These are phyloP conservation scores for Scaptomyza montana DNA, from an alignment of 1,140 invertebrate species.

Conservation along the genomic window DNA sequence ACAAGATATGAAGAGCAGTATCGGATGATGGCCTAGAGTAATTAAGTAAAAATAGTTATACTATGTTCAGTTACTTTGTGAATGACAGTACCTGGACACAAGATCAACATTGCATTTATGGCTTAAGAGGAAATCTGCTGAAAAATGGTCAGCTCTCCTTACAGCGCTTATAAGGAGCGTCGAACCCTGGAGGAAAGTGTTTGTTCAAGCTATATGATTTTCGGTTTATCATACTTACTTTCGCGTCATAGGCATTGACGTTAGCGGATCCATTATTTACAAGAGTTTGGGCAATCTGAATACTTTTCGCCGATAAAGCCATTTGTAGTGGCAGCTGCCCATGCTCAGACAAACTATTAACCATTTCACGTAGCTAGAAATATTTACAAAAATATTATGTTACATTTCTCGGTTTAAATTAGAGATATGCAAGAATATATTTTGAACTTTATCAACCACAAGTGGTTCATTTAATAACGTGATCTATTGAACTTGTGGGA, in stretches of 20 bases:
- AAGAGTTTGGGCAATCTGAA: conserved; percentile 92
- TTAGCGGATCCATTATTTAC: conserved; percentile 92
- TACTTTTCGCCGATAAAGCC: conserved; percentile 90
- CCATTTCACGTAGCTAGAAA: conserved; percentile 85
- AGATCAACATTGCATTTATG: conserved; percentile 86
- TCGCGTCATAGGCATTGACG: conserved; percentile 89
- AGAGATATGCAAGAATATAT: too few relatives aligned
- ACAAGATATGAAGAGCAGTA: conserved; percentile 92
- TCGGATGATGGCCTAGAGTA: conserved; percentile 86
- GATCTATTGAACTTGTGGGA: too few relatives aligned
- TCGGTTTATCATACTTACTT: conserved; percentile 48
- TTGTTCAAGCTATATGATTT: not conserved
- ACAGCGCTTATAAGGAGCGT: conserved; percentile 94
- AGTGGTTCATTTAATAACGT: too few relatives aligned
- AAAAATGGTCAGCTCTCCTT: conserved; percentile 88
- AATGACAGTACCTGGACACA: conserved; percentile 84
- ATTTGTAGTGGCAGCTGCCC: conserved; percentile 94
- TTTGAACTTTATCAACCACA: too few relatives aligned
- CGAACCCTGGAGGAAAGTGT: conserved; percentile 85
- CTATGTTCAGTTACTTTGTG: not conserved
- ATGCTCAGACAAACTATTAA: conserved; percentile 92
- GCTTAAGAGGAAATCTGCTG: conserved; percentile 88
- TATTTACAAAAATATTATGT: too few relatives aligned
- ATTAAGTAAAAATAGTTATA: conserved; percentile 9
- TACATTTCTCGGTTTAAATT: too few relatives aligned